phyloP scores from a whole-genome alignment of 2,797 vertebrate genomes.

The Poecilia wingei region DNA sequence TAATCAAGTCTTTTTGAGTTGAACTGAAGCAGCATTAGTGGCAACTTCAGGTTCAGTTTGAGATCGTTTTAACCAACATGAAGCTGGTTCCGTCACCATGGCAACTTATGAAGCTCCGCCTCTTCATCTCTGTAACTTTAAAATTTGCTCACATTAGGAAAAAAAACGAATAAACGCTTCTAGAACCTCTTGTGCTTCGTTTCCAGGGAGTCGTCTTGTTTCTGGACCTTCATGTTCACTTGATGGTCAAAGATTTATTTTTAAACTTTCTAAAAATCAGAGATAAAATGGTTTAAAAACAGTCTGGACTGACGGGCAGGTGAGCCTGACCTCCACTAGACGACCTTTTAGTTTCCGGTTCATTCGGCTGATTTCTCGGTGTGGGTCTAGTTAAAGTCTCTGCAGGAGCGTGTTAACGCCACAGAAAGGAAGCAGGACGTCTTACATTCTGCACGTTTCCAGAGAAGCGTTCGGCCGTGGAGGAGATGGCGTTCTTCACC shows the following conservation, averaged over 20 bases:
- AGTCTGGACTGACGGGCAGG: not conserved
- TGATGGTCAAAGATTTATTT: not conserved
- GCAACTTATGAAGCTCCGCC: not conserved
- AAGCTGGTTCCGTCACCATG: not conserved
- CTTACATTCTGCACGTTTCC: conserved; percentile 99
- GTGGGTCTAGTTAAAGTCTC: not conserved
- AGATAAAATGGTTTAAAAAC: not conserved
- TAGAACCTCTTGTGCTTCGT: not conserved
- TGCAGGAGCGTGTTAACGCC: not conserved
- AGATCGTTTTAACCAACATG: not conserved
- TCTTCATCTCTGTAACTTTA: not conserved
- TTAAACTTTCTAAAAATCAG: not conserved
- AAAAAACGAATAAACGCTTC: not conserved
- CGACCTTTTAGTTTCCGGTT: not conserved
- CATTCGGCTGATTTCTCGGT: not conserved
- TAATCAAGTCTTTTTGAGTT: no score
- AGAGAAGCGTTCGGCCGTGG: conserved; percentile 97
- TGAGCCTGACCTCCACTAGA: no score
- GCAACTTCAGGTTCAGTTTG: not conserved
- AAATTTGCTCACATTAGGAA: no score
- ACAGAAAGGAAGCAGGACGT: not conserved
- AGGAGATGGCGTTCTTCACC: conserved; percentile 97
- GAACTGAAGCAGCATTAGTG: not conserved
- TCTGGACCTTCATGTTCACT: not conserved
- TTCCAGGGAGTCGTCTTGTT: not conserved